Evolutionary conservation across 1,140 invertebrate genomes (phyloP).

Genomic region (Diorhabda sublineata): DNA sequence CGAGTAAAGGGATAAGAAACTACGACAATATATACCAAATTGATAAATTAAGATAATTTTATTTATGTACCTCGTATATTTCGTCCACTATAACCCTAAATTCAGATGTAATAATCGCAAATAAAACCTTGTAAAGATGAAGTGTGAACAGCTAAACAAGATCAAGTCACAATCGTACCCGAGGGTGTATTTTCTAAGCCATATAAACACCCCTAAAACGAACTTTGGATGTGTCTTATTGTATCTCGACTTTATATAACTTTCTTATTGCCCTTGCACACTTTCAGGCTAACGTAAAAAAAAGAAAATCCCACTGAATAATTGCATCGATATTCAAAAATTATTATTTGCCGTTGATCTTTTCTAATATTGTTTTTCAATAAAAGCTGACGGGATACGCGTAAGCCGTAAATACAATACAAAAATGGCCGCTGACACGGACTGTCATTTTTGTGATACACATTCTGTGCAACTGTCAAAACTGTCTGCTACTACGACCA

Average conservation of each 20-base stretch:
- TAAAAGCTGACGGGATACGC: too few species aligned
- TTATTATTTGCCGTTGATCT: too few species aligned
- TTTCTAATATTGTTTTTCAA: too few species aligned
- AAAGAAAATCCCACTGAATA: not conserved
- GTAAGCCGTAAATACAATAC: too few species aligned
- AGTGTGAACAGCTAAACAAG: constrained; percentile 27
- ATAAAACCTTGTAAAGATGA: constrained; percentile 21
- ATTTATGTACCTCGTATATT: not conserved
- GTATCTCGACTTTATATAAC: constrained; percentile 9
- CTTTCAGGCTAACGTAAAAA: not conserved
- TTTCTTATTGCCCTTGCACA: constrained; percentile 9
- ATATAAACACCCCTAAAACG: constrained; percentile 30
- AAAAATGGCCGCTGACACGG: too few species aligned
- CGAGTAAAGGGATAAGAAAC: not conserved
- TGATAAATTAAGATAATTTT: too few species aligned
- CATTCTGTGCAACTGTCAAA: too few species aligned
- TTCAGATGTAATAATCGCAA: constrained; percentile 16
- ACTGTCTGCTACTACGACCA: too few species aligned
- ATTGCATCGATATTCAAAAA: too few species aligned
- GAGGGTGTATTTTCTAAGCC: constrained; percentile 22
- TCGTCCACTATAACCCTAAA: not conserved
- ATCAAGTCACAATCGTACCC: constrained; percentile 19
- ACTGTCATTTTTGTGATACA: too few species aligned
- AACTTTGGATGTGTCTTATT: constrained; percentile 26
- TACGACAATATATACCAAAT: not conserved